Percentiles rank a stretch among this genome's conserved stretches.
Evolutionary conservation across 2,888 invertebrate species (phyloP).

Genomic region (Harpalus rubripes): DNA sequence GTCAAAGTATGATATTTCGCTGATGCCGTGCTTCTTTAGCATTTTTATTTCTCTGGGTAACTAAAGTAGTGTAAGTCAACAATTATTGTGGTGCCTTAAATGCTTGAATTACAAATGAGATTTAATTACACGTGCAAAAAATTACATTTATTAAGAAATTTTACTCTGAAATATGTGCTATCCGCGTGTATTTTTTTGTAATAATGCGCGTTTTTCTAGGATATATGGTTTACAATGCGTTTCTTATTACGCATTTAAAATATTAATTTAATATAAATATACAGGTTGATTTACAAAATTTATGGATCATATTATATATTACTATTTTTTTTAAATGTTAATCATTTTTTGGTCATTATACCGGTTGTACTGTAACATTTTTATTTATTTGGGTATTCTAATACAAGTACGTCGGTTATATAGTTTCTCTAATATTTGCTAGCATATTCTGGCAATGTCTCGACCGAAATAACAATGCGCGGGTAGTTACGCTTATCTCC

Average conservation of each 20-base stretch:
- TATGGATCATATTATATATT: too few relatives aligned
- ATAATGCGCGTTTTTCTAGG: neutral
- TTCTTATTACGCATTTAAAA: neutral
- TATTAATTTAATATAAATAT: too few relatives aligned
- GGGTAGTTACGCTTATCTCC: too few relatives aligned
- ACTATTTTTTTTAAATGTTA: too few relatives aligned
- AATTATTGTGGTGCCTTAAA: slow-evolving; percentile 25
- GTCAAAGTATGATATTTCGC: slow-evolving; percentile 39
- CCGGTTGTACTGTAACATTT: too few relatives aligned
- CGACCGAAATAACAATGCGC: too few relatives aligned
- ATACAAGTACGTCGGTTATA: too few relatives aligned
- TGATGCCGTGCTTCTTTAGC: slow-evolving; percentile 17
- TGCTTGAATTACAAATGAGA: slow-evolving; percentile 32
- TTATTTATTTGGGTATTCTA: too few relatives aligned
- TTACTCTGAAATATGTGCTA: slow-evolving; percentile 22
- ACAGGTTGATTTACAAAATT: too few relatives aligned
- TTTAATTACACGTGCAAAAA: slow-evolving; percentile 17
- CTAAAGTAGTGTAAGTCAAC: slow-evolving; percentile 49
- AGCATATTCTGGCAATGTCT: too few relatives aligned
- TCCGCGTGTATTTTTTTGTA: neutral
- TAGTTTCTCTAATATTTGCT: too few relatives aligned
- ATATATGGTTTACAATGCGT: neutral
- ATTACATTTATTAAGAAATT: slow-evolving; percentile 6
- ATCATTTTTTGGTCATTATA: too few relatives aligned
- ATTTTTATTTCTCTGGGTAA: slow-evolving; percentile 33